Evolutionary conservation across 92 coral and sea anemone species (phyloP).

Genomic region (Isaurus tuberculatus): DNA sequence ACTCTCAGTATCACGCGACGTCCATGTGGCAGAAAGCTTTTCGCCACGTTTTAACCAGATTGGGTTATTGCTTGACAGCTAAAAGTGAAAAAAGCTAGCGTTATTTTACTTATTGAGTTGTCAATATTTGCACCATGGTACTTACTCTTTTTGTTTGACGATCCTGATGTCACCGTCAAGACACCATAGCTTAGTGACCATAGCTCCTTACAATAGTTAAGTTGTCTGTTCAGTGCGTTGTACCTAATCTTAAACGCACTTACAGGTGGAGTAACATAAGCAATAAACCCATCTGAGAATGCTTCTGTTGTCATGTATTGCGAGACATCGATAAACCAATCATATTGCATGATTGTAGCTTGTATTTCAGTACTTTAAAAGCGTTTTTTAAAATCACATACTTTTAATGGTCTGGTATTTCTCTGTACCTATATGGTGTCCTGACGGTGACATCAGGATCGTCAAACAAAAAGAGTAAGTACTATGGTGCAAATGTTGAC

Average conservation of each 20-base stretch:
- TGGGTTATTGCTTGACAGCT: conserved; percentile 66
- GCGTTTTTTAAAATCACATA: no score
- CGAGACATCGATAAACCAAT: no score
- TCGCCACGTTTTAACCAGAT: conserved; percentile 74
- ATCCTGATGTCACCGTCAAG: no score
- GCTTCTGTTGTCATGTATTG: conserved; percentile 86
- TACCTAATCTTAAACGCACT: no score
- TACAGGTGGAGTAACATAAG: conserved; percentile 84
- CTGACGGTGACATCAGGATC: no score
- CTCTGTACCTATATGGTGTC: no score
- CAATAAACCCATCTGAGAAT: conserved; percentile 92
- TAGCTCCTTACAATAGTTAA: no score
- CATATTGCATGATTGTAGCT: no score
- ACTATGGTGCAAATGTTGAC: neutral
- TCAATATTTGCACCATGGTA: neutral
- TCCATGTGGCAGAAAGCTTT: conserved; percentile 70
- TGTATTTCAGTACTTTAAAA: no score
- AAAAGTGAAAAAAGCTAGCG: neutral
- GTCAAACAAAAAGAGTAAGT: neutral
- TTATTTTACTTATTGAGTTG: neutral
- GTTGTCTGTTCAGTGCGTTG: no score
- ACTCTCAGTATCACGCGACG: conserved; percentile 81
- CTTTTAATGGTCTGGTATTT: no score
- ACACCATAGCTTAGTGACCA: no score
- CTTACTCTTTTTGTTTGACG: neutral